Evolutionary conservation across 2,888 invertebrate species (phyloP).

Genomic region (Caenorhabditis sp.): DNA sequence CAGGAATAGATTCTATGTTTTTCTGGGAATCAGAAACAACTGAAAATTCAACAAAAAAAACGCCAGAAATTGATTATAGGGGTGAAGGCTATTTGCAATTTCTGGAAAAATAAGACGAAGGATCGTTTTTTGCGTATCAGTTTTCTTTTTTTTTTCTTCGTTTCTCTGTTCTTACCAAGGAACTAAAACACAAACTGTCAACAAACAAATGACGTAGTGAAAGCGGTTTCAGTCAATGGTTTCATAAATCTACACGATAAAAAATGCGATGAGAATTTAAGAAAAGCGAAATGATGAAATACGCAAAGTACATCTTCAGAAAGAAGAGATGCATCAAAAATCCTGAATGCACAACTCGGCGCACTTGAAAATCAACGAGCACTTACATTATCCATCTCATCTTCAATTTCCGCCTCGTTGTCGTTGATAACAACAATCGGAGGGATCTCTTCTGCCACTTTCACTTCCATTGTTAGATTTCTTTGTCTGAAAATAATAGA

Average conservation of each 20-base stretch:
- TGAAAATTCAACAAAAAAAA: no score
- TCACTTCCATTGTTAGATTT: no score
- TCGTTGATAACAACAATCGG: constrained; percentile 28
- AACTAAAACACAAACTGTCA: background rate
- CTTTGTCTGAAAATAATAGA: no score
- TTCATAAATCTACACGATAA: no score
- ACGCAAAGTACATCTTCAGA: background rate
- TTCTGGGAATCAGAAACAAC: no score
- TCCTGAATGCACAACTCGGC: background rate
- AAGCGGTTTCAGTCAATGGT: background rate
- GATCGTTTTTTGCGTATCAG: background rate
- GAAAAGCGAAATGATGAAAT: no score
- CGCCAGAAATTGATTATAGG: no score
- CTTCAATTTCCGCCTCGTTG: constrained; percentile 22
- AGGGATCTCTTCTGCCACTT: constrained; percentile 26
- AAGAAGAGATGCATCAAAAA: background rate
- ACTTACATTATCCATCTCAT: constrained; percentile 39
- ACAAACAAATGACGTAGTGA: background rate
- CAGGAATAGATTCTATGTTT: background rate
- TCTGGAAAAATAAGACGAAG: background rate
- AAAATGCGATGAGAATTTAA: no score
- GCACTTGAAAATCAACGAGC: background rate
- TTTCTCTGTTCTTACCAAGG: background rate
- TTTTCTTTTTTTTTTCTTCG: background rate
- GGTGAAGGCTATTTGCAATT: background rate